Evolutionary conservation across 2,888 invertebrate genomes (phyloP).

Genomic region (Druceiella hillmani): DNA sequence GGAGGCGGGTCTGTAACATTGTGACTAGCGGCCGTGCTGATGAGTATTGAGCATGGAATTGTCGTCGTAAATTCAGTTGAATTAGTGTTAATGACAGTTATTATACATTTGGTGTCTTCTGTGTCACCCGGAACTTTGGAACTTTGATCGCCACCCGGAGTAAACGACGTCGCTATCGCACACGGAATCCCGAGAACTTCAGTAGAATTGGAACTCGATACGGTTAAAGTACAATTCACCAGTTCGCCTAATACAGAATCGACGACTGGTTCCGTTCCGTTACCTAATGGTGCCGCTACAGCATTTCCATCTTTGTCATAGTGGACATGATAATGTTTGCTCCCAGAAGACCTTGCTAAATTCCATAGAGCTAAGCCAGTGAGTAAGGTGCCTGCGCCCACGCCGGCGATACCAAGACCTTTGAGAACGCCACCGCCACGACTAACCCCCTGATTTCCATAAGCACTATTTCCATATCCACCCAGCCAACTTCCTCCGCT

Average conservation of each 20-base stretch:
- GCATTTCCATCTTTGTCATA: slow-evolving; percentile 47
- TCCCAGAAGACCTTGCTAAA: slow-evolving; percentile 44
- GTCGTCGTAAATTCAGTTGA: slow-evolving; percentile 44
- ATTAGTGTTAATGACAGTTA: slow-evolving; percentile 40
- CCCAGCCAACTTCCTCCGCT: slow-evolving; percentile 4
- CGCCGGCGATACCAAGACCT: slow-evolving; percentile 45
- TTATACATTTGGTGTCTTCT: slow-evolving; percentile 43
- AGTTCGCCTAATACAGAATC: slow-evolving; percentile 43
- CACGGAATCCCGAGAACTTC: slow-evolving; percentile 48
- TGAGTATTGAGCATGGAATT: slow-evolving; percentile 44
- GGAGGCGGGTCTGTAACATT: slow-evolving; percentile 43
- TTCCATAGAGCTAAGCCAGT: slow-evolving; percentile 50
- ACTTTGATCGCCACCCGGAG: slow-evolving; percentile 31
- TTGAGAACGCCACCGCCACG: slow-evolving; percentile 34
- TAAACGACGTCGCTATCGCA: slow-evolving; percentile 47
- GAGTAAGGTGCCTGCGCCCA: slow-evolving; percentile 44
- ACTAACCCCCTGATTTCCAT: slow-evolving; percentile 36
- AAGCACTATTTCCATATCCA: slow-evolving; percentile 30
- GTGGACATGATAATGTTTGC: slow-evolving; percentile 40
- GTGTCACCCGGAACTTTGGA: slow-evolving; percentile 28
- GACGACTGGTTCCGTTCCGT: slow-evolving; percentile 31
- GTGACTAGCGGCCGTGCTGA: slow-evolving; percentile 45
- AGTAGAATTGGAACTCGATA: slow-evolving; percentile 36
- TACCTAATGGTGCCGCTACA: slow-evolving; percentile 39
- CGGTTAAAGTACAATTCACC: slow-evolving; percentile 44